Base-by-base conservation (phyloP, 2,888 invertebrate genomes). In the Pantelozetes paolii region DNA sequence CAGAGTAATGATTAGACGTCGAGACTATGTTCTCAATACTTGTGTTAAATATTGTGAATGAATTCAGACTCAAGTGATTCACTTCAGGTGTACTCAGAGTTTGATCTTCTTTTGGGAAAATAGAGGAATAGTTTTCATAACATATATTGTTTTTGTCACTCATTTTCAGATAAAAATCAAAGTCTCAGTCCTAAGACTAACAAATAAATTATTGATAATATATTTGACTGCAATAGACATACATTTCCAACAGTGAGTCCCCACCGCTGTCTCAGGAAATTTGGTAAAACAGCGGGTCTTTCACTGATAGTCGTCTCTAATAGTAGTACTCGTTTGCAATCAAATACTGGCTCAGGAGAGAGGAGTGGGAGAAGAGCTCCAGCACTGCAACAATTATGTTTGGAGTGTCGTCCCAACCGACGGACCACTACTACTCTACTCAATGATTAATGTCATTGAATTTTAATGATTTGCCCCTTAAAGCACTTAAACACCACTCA, bases 171-270 rank as follows among this genome's bases (percentile, higher is more conserved):
- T 59, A 36, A 59, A 59, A 30, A 59, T 59, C 59, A 32, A 28
- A 28, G 8, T 59, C 13, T 28, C 18, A 59, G 18, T 36, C 8
- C 20, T 15, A 59, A 59, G 23, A 9, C 11, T 57, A 3, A 57
- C 57, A 59, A 59, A 59, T 59, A 59, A 59, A 59, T 28, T 59
- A 59, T 30, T 59, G 59, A 59, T 26, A 59, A 28, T 28, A 59
- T 59, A 28, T 59, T 28, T 59, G 32, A 28, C 59, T 13, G 28
- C 30, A 59, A 50, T 18, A 50, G 1, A 50, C 30, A 28, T 30
- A 30, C 28, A 28, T 59, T 59, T 9, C 59, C 13, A 59, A 59
- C 23, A 59, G 59, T 26, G 28, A 57, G 57, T n/a, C n/a, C 36
- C 36, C 36, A 36, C 6, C 36, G 13, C 30, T 18, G 11, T 59